Conservation (phyloP, 2,888 invertebrate species). For the Morpho deidamia region DNA sequence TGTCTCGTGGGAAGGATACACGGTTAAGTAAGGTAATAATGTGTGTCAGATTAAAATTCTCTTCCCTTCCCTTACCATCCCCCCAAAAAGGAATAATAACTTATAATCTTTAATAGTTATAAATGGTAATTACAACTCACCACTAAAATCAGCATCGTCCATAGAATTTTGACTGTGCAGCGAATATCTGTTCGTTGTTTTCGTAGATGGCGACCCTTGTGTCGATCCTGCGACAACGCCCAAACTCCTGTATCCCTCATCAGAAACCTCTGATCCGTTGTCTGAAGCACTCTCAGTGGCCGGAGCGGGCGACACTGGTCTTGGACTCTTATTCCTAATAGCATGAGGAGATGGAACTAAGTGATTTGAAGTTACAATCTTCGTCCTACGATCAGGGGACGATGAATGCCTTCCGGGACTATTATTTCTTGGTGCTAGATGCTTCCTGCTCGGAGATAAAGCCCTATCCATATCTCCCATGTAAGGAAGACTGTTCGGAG, state of each 20-base stretch:
- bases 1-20: too few relatives aligned
- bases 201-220: slow-evolving; percentile 65
- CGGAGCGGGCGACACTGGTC: slow-evolving; percentile 77
- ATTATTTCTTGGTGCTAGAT: slow-evolving; percentile 46
- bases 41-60: too few relatives aligned
- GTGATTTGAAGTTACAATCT: slow-evolving; percentile 57
- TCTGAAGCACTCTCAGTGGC: slow-evolving; percentile 82
- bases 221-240: slow-evolving; percentile 80
- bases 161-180: slow-evolving; percentile 85
- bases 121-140: slow-evolving; percentile 52
- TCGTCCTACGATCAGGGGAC: slow-evolving; percentile 62
- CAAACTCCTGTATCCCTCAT: slow-evolving; percentile 90
- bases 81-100: too few relatives aligned
- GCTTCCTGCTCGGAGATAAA: slow-evolving; percentile 53
- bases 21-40: too few relatives aligned
- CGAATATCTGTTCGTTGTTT: slow-evolving; percentile 81
- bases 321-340: slow-evolving; percentile 60
- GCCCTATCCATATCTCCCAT: slow-evolving; percentile 58
- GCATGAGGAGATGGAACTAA: slow-evolving; percentile 72
- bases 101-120: too few relatives aligned
- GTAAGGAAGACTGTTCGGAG: slow-evolving; percentile 62
- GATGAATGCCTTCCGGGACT: slow-evolving; percentile 64
- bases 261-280: slow-evolving; percentile 90
- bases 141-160: slow-evolving; percentile 85
- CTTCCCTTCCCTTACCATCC: too few relatives aligned